Conservation (phyloP, 2,113 vertebrate genomes). For the Crotophaga sulcirostris region DNA sequence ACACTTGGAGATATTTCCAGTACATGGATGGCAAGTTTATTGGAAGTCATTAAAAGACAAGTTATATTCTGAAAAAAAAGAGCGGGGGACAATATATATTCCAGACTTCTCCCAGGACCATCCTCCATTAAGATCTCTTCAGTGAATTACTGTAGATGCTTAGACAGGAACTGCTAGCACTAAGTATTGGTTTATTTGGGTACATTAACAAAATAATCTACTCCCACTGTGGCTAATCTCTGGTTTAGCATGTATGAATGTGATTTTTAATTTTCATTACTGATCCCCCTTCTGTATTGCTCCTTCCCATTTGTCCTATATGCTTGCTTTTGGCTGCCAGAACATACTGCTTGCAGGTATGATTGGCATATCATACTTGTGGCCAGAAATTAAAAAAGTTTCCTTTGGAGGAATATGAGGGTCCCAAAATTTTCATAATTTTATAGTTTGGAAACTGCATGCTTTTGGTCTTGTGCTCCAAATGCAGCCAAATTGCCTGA, state of each 20-base stretch:
- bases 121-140: not conserved
- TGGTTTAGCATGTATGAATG: not conserved
- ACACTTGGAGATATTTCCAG: constrained; percentile 17
- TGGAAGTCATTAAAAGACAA: constrained; percentile 26
- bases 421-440: rapidly evolving
- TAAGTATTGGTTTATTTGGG: not conserved
- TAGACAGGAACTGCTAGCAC: not conserved
- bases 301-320: not conserved
- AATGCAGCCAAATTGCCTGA: not conserved
- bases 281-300: not conserved
- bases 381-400: not conserved
- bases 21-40: constrained; percentile 20
- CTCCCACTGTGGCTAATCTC: not conserved
- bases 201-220: not conserved
- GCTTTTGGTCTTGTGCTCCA: not conserved
- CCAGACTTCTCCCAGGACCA: not conserved
- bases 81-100: not conserved
- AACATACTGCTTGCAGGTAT: not conserved
- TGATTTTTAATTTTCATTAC: not conserved
- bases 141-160: not conserved
- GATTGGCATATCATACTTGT: not conserved
- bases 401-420: not conserved
- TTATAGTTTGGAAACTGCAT: not conserved
- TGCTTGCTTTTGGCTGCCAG: not conserved
- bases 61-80: not conserved